Percentiles rank a stretch among this genome's conserved stretches.
Evolutionary conservation across 2,113 vertebrate genomes (phyloP).

Genomic region (Sula dactylatra): DNA sequence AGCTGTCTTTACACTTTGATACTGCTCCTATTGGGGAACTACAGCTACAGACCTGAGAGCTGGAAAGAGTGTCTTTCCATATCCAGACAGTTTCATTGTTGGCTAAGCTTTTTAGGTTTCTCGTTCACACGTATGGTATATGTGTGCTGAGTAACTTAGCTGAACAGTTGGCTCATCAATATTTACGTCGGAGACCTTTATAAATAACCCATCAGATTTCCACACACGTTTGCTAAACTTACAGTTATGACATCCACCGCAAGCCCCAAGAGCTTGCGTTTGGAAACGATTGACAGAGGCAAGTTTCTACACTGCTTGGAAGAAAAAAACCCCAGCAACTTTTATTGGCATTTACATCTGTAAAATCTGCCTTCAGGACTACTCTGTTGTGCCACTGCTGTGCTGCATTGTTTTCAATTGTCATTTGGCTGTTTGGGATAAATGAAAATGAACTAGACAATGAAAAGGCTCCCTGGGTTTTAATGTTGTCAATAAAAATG

Average conservation of each 20-base stretch:
- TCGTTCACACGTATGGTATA: background rate
- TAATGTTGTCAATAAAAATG: background rate
- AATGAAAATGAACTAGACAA: background rate
- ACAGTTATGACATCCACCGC: background rate
- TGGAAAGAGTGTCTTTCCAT: background rate
- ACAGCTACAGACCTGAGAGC: background rate
- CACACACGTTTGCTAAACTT: background rate
- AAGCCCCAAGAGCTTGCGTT: background rate
- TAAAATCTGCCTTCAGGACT: background rate
- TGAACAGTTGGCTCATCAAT: slow-evolving; percentile 39
- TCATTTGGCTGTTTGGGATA: background rate
- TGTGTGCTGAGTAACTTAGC: background rate
- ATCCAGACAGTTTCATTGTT: background rate
- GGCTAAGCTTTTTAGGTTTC: background rate
- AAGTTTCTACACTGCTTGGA: background rate
- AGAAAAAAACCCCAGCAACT: background rate
- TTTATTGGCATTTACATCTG: background rate
- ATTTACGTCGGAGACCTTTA: slow-evolving; percentile 34
- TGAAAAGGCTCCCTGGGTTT: background rate
- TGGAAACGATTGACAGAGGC: background rate
- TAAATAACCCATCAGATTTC: slow-evolving; percentile 43
- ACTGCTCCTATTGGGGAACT: background rate
- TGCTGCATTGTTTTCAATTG: background rate
- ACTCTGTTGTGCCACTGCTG: background rate
- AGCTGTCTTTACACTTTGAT: background rate